Evolutionary conservation across 2,797 vertebrate species (phyloP).

Genomic region (Lateolabrax maculatus): DNA sequence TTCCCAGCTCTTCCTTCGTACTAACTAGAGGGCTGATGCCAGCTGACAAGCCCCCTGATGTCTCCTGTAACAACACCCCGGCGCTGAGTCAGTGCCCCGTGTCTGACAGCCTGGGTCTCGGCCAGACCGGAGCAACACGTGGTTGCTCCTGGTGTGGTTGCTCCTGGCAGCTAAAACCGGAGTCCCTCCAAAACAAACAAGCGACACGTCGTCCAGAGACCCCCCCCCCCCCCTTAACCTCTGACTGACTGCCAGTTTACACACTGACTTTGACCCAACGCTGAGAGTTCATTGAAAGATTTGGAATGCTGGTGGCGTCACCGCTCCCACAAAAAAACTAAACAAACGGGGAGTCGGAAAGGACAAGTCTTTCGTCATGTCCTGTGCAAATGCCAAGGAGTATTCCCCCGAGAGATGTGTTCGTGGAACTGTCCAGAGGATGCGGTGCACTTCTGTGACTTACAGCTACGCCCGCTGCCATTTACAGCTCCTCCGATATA

Average conservation of each 20-base stretch:
- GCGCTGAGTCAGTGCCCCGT: constrained; percentile 65
- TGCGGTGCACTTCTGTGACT: constrained; percentile 36
- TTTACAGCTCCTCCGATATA: constrained; percentile 44
- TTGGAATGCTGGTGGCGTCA: constrained; percentile 32
- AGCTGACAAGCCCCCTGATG: constrained; percentile 78
- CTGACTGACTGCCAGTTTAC: constrained; percentile 59
- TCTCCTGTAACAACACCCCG: constrained; percentile 67
- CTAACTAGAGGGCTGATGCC: constrained; percentile 68
- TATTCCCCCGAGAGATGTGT: constrained; percentile 33
- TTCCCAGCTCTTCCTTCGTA: constrained; percentile 37
- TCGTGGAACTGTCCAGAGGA: constrained; percentile 52
- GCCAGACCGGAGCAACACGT: constrained; percentile 69
- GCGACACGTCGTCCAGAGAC: constrained; percentile 30
- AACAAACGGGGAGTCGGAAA: constrained; percentile 24
- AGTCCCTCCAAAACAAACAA: constrained; percentile 69
- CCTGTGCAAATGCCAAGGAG: constrained; percentile 71
- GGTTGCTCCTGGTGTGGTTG: constrained; percentile 65
- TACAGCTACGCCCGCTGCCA: constrained; percentile 27
- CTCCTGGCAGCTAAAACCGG: constrained; percentile 62
- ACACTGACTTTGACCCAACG: constrained; percentile 51
- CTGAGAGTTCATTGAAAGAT: constrained; percentile 59
- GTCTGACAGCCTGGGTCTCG: constrained; percentile 65
- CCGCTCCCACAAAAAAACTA: background rate
- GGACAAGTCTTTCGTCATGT: constrained; percentile 51
- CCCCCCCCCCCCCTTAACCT: constrained; percentile 10